These are phyloP conservation scores for Perca fluviatilis DNA, from an alignment of 2,113 vertebrate species.

Conservation along the genomic window DNA sequence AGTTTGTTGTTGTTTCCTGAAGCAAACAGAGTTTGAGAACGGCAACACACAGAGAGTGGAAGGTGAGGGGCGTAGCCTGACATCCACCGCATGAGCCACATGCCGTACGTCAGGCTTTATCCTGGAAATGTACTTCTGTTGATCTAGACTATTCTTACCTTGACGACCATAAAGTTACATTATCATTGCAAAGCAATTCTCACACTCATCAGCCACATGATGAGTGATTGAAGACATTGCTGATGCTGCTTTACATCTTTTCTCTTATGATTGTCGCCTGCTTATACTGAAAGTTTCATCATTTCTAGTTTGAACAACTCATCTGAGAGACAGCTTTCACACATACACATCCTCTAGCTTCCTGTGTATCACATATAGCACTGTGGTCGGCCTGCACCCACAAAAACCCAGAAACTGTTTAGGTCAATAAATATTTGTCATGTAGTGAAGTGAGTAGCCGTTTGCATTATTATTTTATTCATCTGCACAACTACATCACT, in stretches of 20 bases:
- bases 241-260: not conserved
- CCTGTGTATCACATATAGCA: not conserved
- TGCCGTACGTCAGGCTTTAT: no score
- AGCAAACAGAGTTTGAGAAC: no score
- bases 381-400: not conserved
- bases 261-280: not conserved
- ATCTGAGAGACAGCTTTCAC: conserved; percentile 2
- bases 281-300: not conserved
- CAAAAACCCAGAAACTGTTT: not conserved
- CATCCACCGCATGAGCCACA: no score
- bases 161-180: not conserved
- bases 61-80: no score
- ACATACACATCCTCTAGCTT: not conserved
- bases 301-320: not conserved
- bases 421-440: conserved; percentile 7
- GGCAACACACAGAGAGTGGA: no score
- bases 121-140: no score
- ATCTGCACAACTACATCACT: not conserved
- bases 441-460: not conserved
- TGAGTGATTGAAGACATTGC: not conserved
- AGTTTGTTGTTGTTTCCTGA: no score
- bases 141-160: conserved; percentile 3
- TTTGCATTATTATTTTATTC: conserved; percentile 7
- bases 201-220: not conserved
- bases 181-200: not conserved